Percentiles rank a stretch among this genome's conserved stretches.
These are phyloP conservation scores for Cistogaster globosa DNA, from an alignment of 2,888 invertebrate genomes.

Conservation along the genomic window DNA sequence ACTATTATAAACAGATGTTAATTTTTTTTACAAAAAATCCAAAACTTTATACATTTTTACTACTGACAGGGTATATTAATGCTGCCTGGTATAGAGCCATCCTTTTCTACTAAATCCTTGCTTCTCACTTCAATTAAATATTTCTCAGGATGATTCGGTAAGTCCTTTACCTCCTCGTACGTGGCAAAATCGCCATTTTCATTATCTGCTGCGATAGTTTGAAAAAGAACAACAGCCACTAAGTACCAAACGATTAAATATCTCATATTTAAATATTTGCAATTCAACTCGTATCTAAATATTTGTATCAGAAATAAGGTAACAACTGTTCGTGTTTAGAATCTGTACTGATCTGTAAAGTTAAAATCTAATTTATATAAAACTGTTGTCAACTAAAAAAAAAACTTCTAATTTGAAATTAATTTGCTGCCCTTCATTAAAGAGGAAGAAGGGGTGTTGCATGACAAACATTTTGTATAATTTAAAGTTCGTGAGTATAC, in stretches of 20 bases:
- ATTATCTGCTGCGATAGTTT: constrained; percentile 13
- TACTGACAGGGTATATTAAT: constrained; percentile 89
- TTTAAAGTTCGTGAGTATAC: neutral
- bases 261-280: constrained; percentile 20
- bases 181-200: constrained; percentile 71
- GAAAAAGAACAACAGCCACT: constrained; percentile 27
- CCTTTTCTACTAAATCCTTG: constrained; percentile 87
- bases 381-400: neutral
- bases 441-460: constrained; percentile 14
- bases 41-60: neutral
- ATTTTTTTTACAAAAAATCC: neutral
- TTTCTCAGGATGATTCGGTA: constrained; percentile 82
- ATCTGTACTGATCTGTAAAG: constrained; percentile 21
- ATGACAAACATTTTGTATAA: neutral
- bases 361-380: constrained; percentile 37
- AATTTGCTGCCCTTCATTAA: neutral
- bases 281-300: neutral
- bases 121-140: constrained; percentile 90
- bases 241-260: constrained; percentile 9
- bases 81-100: constrained; percentile 88
- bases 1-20: constrained; percentile 43
- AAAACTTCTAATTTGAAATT: constrained; percentile 1
- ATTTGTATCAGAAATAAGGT: neutral
- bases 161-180: constrained; percentile 82
- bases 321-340: constrained; percentile 14